Evolutionary conservation across 1,140 invertebrate species (phyloP), one percentile per base, ranked within the genome.

Genomic region (Lucilia sericata): DNA sequence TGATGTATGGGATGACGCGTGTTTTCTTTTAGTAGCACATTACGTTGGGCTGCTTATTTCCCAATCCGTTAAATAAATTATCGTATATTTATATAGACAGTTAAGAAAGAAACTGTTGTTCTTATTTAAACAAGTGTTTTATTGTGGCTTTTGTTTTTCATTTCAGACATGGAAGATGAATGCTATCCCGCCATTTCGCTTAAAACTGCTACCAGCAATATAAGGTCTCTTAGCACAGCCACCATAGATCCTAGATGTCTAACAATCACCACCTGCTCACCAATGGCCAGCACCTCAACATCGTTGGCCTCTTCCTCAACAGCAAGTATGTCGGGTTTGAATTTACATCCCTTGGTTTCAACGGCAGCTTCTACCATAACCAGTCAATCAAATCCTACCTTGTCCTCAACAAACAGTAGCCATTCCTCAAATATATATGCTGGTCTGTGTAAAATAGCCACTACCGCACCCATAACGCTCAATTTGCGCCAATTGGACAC

Each of bases 141-240:
- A 9, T 25, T n/a, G 1, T 14, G 13, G 36, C 49, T 47, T 42
- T 76, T n/a, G 2, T 82, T 74, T 65, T 55, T 12, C 8, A 4
- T 82, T 75, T 0, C 91, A 96, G 96, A 96, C 87, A 96, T 96
- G 94, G 96, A 96, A 88, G 95, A 96, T 84, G 96, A 96, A 88
- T 96, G 95, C 90, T 96, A 95, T 88, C 94, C 95, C 49, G 93
- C 94, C 14, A 95, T 96, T 86, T 94, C 95, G 70, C 92, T 95
- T 90, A 94, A 94, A 82, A 93, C 92, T 78, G 93, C 87, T 47
- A 88, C 88, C 74, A 88, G 85, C 91, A 88, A 88, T 81, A 60
- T 91, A 91, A 84, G 25, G 86, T 84, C 74, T 82, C 65, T 25
- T 74, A 74, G 81, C 55, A 83, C 86, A 78, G 87, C 91, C 55